Evolutionary conservation across 1,140 invertebrate genomes (phyloP), one percentile per base, ranked within the genome.

Genomic region (Rhynchophorus ferrugineus): DNA sequence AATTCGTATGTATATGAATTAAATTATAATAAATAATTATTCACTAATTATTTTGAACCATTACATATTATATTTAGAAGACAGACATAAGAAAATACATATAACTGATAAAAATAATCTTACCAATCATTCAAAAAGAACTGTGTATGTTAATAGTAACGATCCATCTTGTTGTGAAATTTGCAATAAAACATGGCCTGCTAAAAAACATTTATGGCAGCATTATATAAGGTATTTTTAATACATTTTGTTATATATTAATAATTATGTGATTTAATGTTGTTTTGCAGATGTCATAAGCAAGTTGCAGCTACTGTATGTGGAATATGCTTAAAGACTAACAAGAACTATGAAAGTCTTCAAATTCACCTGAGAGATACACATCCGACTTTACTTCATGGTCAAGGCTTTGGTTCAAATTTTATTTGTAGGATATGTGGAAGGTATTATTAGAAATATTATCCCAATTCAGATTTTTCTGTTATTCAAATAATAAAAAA

Each of bases 121-220:
- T 29, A 29, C 24, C 5, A 29, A 58, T 29, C 59, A 54, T 47
- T 68, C 66, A 3, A 69, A 69, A 54, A 54, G 67, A 22, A 69
- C 66, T 1, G 67, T 69, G n/a, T 69, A 69, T 37, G 66, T 66
- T 0, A 67, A 69, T 44, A 67, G 64, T 34, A 65, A 69, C 37
- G 65, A 64, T 50, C 67, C 67, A 1, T 66, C 66, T 13, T 54
- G 58, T 0, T 81, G 79, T 53, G 77, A 79, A 46, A 74, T 80
- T 1, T 81, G 79, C 50, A 73, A 72, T 1, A 81, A 80, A 61
- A 73, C 72, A 14, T 81, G 77, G 77, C 76, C 78, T 0, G 77
- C 75, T 0, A 78, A 78, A 51, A 78, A 78, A 55, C 78, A 80
- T 54, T 61, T 80, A 0, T 81, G 79, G 79, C 78, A 80, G 57